Base-by-base conservation (phyloP, 2,113 vertebrate genomes). In the Epinephelus fuscoguttatus region DNA sequence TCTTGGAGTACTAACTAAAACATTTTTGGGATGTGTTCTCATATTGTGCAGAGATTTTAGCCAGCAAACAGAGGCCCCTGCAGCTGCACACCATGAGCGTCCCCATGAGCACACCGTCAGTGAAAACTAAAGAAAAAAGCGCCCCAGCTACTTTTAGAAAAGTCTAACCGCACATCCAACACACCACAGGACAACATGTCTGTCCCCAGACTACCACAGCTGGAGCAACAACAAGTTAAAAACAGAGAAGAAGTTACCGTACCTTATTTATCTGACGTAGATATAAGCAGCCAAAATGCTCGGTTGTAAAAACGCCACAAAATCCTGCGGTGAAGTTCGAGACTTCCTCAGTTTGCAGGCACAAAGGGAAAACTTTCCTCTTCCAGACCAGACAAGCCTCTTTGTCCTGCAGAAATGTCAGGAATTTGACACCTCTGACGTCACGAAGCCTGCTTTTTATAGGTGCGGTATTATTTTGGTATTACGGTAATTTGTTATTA, bases 401-500 rank as follows among this genome's bases (percentile, higher is more conserved):
- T 59, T 84, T 76, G 68, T 75, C 25, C 76, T 17, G 45, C 11
- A 78, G 70, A 60, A 4, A 90, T 78, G 45, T 37, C 19, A 13
- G 88, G 84, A 93, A 93, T 87, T 5, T 53, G 70, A 83, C 55
- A 21, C 56, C 21, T 14, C 0, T 87, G 84, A 90, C 90, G 90
- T 89, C 84, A 88, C 33, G 4, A 0, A 0, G 7, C 15, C 25
- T 6, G 27, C 0, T 40, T 62, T 52, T 59, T n/a, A 27, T 70
- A 62, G 64, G 45, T 74, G 69, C 55, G 8, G n/a, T 23, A 15
- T 42, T 66, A 2, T 40, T 17, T 6, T 4, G 53, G 30, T 37
- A 49, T 82, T 59, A 73, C 27, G 30, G 71, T 74, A 73, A 63
- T 59, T 27, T 6, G 27, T 19, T 4, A 8, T 19, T 7, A 0